Base-by-base conservation (phyloP, 1,140 invertebrate genomes). In the Pseudomyrmex flavicornis region DNA sequence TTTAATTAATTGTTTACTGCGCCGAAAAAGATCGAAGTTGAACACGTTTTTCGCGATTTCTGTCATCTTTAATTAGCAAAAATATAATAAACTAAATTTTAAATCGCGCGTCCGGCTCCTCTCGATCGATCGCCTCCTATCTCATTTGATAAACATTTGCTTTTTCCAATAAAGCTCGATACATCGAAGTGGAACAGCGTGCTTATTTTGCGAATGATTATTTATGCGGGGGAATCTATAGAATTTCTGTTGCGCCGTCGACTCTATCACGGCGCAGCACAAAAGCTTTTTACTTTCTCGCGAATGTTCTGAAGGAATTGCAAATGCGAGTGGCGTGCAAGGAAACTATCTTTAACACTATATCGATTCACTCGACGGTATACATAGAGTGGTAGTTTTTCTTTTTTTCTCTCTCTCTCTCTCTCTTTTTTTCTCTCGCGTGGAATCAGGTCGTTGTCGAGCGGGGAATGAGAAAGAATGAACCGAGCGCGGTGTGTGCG, bases 321-420 rank as follows among this genome's bases (percentile, higher is more conserved):
- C 66, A 58, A 79, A 70, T 70, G 76, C 66, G 50, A 70, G 15
- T 59, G 58, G 70, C 46, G 70, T 44, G 48, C 62, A 48, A 73
- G 56, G 26, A 82, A 82, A 63, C 80, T 82, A 73, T 75, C 69
- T 48, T 82, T 82, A 82, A 76, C 72, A 22, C 72, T 75, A 35
- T 35, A 75, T 82, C 80, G 80, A 82, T 73, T 73, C 56, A 74
- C 35, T 59, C 59, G 12, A 9, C 13, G 13, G 17, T 66, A 20
- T 58, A 59, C 26, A 70, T 46, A 58, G 20, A 59, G 44, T 70
- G 44, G 44, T 20, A 44, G 35, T n/a, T 70, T 76, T 59, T 69
- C 61, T n/a, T 70, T 76, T 59, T 69, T 70, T 69, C 7, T 35
- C 17, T 7, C 5, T 35, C 35, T 35, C 5, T 35, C 35, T 35